A percentile compares a stretch with the other conserved stretches of the same genome.
These are phyloP conservation scores for Eublepharis macularius DNA, from an alignment of 2,113 vertebrate genomes.

Conservation along the genomic window DNA sequence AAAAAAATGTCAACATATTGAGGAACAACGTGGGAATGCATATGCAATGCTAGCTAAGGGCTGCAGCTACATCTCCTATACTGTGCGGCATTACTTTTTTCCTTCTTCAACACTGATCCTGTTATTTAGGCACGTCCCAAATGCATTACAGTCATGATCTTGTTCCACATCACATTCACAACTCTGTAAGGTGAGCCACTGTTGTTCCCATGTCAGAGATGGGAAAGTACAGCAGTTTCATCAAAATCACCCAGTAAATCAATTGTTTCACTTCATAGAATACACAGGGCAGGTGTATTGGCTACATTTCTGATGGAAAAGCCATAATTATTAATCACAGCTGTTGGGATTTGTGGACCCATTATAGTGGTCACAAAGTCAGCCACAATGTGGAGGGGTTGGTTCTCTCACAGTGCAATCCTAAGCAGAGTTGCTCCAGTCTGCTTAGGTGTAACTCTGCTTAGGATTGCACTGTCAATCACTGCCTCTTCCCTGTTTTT, in stretches of 20 bases:
- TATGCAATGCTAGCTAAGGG: neutral
- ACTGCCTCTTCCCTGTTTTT: neutral
- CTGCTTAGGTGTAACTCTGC: no score
- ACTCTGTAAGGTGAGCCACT: neutral
- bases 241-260: neutral
- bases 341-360: neutral
- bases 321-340: neutral
- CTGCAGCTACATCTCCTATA: accelerated
- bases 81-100: neutral
- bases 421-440: no score
- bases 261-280: neutral
- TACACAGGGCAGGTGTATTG: neutral
- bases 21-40: neutral
- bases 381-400: neutral
- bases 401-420: no score
- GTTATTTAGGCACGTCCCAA: neutral
- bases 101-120: neutral
- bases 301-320: no score
- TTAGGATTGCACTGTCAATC: no score
- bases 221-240: neutral
- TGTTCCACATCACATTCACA: neutral
- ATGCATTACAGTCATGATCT: neutral
- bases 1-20: neutral
- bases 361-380: neutral
- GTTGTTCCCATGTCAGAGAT: neutral